Evolutionary conservation across 2,797 vertebrate genomes (phyloP).

Genomic region (Lithobates pipiens): DNA sequence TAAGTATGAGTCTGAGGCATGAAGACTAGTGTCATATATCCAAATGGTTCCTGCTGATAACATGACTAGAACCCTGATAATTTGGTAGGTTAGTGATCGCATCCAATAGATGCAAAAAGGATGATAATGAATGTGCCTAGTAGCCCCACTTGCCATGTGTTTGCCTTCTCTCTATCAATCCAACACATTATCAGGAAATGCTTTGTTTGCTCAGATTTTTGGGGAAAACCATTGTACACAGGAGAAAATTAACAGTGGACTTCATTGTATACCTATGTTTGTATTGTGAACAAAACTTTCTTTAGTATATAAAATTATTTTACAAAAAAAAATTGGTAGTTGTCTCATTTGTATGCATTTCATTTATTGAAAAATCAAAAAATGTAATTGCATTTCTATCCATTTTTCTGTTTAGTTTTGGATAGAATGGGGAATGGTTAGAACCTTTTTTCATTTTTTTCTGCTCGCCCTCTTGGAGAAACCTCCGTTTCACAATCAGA

Average conservation of each 20-base stretch:
- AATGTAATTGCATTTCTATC: too few relatives aligned
- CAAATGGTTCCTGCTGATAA: too few relatives aligned
- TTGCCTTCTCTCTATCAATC: slow-evolving; percentile 10
- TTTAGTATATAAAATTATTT: slow-evolving; percentile 63
- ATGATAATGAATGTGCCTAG: slow-evolving; percentile 1
- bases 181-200: slow-evolving; percentile 15
- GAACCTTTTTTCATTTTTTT: too few relatives aligned
- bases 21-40: too few relatives aligned
- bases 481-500: too few relatives aligned
- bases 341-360: not conserved
- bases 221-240: slow-evolving; percentile 56
- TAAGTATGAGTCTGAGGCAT: too few relatives aligned
- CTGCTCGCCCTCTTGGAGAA: too few relatives aligned
- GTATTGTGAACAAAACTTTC: slow-evolving; percentile 64
- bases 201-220: slow-evolving; percentile 23
- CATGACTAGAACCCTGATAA: not conserved
- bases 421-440: too few relatives aligned
- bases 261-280: slow-evolving; percentile 58
- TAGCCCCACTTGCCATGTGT: not conserved
- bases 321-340: slow-evolving; percentile 46
- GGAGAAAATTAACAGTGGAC: slow-evolving; percentile 40
- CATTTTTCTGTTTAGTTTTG: too few relatives aligned
- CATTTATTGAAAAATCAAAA: not conserved
- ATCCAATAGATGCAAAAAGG: not conserved
- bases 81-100: not conserved